Base-by-base conservation (phyloP, 1,140 invertebrate species). In the Caerostris darwini region DNA sequence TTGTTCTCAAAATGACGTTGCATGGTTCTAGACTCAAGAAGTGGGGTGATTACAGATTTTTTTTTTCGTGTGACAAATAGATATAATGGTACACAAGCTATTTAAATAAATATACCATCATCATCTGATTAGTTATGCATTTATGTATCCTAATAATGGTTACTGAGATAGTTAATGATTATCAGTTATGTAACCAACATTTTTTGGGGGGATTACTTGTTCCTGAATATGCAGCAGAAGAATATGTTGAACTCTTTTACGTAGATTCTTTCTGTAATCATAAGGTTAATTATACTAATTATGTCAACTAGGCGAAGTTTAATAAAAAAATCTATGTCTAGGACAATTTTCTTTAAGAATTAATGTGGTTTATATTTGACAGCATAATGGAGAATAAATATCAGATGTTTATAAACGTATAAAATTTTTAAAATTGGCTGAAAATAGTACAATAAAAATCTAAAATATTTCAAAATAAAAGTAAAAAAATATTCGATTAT, bases 31-130 rank as follows among this genome's bases (percentile, higher is more conserved):
- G 34, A 34, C 34, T 34, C 34, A 34, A 34, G 34, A 34, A 34
- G 34, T 34, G 2, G 0, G 34, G 34, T 34, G 34, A 34, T 34
- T 34, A 34, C 34, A 34, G 34, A 34, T 34, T 34, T 34, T 34
- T 34, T n/a, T 34, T 34, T 34, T 34, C 34, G 34, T 34, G 34
- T 34, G 34, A 34, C 34, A 34, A 34, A 34, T 34, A 71, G 7
- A 0, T 34, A 17, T 71, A 71, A 71, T 77, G 50, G 71, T 19
- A 50, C 50, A 53, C 34, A 50, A 53, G 7, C 10, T 53, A 77
- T 77, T 77, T 77, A 77, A 77, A 77, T 77, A 77, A 77, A 77
- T 50, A 77, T 50, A 34, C 14, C 71, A 77, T 77, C 71, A 77
- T 12, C 53, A 50, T 3, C 50, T 77, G 19, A 77, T 77, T 77